A percentile compares a stretch with the other conserved stretches of the same genome.
phyloP scores from a whole-genome alignment of 2,888 invertebrate species.

The Drosophila vallismaia region DNA sequence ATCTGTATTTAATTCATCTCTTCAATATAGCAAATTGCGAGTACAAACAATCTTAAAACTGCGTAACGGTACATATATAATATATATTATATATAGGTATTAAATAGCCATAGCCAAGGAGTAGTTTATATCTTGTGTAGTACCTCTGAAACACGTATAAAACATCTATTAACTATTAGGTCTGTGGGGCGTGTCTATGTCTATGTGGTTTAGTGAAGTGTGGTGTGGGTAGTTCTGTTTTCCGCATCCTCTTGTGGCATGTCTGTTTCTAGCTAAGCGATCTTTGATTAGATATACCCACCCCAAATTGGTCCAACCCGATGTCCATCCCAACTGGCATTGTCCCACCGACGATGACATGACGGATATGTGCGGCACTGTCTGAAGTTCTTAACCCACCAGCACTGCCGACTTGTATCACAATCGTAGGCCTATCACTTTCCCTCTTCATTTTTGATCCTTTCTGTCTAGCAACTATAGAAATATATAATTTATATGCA shows the following conservation, averaged over 20 bases:
- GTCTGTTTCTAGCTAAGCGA: slow-evolving; percentile 53
- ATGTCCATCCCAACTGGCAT: slow-evolving; percentile 15
- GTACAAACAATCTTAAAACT: slow-evolving; percentile 76
- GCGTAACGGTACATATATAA: slow-evolving; percentile 56
- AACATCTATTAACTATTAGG: slow-evolving; percentile 66
- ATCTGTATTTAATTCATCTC: slow-evolving; percentile 27
- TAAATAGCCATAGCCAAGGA: slow-evolving; percentile 52
- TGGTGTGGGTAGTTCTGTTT: slow-evolving; percentile 20
- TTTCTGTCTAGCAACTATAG: slow-evolving; percentile 17
- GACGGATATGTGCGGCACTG: slow-evolving; percentile 53
- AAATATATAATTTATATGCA: slow-evolving; percentile 36
- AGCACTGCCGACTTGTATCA: slow-evolving; percentile 59
- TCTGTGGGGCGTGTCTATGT: slow-evolving; percentile 35
- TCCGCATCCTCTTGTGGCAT: slow-evolving; percentile 11
- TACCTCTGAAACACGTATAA: slow-evolving; percentile 78
- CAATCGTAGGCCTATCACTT: slow-evolving; percentile 44
- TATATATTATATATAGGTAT: slow-evolving; percentile 23
- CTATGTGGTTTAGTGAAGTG: slow-evolving; percentile 21
- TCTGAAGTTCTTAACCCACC: slow-evolving; percentile 45
- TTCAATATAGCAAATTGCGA: slow-evolving; percentile 68
- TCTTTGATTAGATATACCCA: slow-evolving; percentile 35
- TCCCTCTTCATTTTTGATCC: slow-evolving; percentile 2
- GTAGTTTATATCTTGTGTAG: slow-evolving; percentile 47
- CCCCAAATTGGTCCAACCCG: slow-evolving; percentile 61
- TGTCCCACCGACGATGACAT: slow-evolving; percentile 22